A percentile compares a stretch with the other conserved stretches of the same genome.
Conservation (phyloP, 2,797 vertebrate species). For the Ctenopoma multispine region DNA sequence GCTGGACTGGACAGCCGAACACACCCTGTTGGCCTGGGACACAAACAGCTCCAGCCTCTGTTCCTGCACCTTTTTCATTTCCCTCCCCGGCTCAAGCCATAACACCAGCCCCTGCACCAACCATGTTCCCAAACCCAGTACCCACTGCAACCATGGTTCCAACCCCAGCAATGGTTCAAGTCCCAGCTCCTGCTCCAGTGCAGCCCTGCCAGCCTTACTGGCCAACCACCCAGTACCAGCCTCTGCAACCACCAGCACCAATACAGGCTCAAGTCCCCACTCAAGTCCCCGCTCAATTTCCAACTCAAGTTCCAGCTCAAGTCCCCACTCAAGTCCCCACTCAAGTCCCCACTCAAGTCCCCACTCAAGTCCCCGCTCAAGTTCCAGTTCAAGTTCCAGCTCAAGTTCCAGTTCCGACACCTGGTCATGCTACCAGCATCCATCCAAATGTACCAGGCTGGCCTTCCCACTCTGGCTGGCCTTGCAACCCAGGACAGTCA, state of each 20-base stretch:
- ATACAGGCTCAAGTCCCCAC: conserved; percentile 12
- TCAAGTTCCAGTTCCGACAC: conserved; percentile 34
- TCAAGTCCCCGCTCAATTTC: conserved; percentile 10
- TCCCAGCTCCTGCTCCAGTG: background rate
- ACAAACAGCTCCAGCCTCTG: conserved; percentile 46
- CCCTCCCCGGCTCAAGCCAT: conserved; percentile 34
- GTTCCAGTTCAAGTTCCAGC: background rate
- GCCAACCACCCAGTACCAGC: conserved; percentile 51
- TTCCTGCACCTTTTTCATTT: conserved; percentile 35
- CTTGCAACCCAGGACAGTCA: conserved; percentile 83
- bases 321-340: background rate
- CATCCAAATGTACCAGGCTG: conserved; percentile 59
- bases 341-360: conserved; percentile 6
- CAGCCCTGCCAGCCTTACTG: conserved; percentile 62
- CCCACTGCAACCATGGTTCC: conserved; percentile 25
- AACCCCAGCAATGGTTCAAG: conserved; percentile 23
- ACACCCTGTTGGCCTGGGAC: conserved; percentile 75
- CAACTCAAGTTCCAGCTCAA: conserved; percentile 1
- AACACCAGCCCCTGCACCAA: conserved; percentile 37
- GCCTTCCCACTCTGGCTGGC: conserved; percentile 71
- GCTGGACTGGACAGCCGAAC: conserved; percentile 81
- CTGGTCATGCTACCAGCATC: conserved; percentile 30
- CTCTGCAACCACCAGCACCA: conserved; percentile 12
- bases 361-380: conserved; percentile 1
- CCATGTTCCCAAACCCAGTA: conserved; percentile 31